Percentiles rank a stretch among this genome's conserved stretches.
Evolutionary conservation across 2,888 invertebrate genomes (phyloP).

Genomic region (Pristionchus entomophagus): DNA sequence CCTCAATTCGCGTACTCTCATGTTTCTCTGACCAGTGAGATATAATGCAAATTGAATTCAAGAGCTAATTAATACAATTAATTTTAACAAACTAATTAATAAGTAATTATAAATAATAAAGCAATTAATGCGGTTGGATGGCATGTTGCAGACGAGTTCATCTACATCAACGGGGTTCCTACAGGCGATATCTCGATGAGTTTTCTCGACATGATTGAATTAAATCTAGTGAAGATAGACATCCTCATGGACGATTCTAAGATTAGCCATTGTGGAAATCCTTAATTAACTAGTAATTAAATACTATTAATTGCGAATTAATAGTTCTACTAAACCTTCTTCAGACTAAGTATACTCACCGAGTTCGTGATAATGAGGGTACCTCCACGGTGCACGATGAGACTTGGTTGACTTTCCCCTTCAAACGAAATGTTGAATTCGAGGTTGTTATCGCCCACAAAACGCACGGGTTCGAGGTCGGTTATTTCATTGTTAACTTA

Average conservation of each 20-base stretch:
- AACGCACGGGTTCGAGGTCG: background rate
- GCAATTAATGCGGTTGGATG: background rate
- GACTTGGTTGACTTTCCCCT: too few species aligned
- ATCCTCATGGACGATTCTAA: background rate
- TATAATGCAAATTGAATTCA: background rate
- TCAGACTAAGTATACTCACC: too few species aligned
- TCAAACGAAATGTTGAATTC: background rate
- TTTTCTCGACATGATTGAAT: background rate
- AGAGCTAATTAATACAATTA: background rate
- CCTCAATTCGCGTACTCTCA: too few species aligned
- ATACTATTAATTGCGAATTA: background rate
- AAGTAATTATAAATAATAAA: background rate
- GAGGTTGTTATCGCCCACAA: background rate
- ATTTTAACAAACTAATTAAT: background rate
- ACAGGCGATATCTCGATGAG: background rate
- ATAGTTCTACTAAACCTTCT: too few species aligned
- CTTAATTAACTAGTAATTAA: background rate
- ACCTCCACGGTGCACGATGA: background rate
- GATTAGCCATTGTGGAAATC: background rate
- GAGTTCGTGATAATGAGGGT: too few species aligned
- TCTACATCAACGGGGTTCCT: background rate
- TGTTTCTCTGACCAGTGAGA: too few species aligned
- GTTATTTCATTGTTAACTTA: background rate
- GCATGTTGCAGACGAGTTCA: background rate
- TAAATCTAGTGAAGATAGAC: background rate